These are phyloP conservation scores for Sebastes paucispinis DNA, from an alignment of 2,797 vertebrate species.

Conservation along the genomic window DNA sequence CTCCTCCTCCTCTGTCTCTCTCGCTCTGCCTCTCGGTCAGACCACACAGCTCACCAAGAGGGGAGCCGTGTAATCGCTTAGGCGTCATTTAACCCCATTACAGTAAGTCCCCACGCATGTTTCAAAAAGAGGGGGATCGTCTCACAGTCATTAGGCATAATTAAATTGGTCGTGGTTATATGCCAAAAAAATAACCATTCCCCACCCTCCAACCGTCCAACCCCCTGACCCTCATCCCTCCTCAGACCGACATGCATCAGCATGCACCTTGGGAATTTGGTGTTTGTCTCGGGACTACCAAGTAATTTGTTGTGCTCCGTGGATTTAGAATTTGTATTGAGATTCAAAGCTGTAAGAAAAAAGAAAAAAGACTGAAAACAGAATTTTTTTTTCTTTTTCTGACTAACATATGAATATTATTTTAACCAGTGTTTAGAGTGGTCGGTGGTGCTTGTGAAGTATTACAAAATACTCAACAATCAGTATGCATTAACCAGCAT, in stretches of 20 bases:
- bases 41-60: constrained; percentile 30
- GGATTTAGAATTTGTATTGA: constrained; percentile 2
- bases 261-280: neutral
- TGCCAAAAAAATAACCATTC: constrained; percentile 20
- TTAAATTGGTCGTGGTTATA: constrained; percentile 54
- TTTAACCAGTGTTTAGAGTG: too few relatives aligned
- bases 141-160: constrained; percentile 64
- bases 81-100: constrained; percentile 74
- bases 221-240: neutral
- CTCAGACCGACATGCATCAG: neutral
- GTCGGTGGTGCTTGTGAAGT: neutral
- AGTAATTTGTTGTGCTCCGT: constrained; percentile 7
- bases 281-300: neutral
- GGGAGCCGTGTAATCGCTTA: constrained; percentile 52
- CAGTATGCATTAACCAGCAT: too few relatives aligned
- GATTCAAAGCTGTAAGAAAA: neutral
- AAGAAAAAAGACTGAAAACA: neutral
- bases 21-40: neutral
- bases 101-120: constrained; percentile 56
- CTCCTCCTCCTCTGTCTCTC: neutral
- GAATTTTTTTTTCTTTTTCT: neutral
- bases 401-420: neutral
- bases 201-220: neutral
- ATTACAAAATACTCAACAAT: neutral
- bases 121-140: constrained; percentile 37